Base-by-base conservation (phyloP, 2,888 invertebrate species). In the Aphrophora alni region DNA sequence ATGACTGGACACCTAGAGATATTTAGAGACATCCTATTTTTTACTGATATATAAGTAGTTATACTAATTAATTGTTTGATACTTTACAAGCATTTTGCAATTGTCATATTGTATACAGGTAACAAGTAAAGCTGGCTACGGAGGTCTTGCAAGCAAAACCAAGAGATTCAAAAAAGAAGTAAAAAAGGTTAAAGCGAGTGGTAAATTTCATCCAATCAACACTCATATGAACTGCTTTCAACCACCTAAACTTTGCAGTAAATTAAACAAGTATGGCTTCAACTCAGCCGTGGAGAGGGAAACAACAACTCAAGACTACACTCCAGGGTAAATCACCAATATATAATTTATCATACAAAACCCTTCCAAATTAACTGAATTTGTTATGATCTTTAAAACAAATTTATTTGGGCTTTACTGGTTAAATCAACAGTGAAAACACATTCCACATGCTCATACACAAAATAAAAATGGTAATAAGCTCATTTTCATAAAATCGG, bases 41-140 rank as follows among this genome's bases (percentile, higher is more conserved):
- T 33, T 7, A 33, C 71, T 71, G 14, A 7, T 4, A 17, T 25
- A 7, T 28, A 33, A 1, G 21, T 5, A 73, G 27, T 21, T 3
- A 3, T 25, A n/a, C n/a, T n/a, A n/a, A n/a, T n/a, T n/a, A n/a
- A n/a, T n/a, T n/a, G n/a, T n/a, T n/a, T n/a, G n/a, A n/a, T n/a
- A n/a, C n/a, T n/a, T n/a, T n/a, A n/a, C n/a, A n/a, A n/a, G n/a
- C n/a, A n/a, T n/a, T n/a, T n/a, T n/a, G n/a, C n/a, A n/a, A n/a
- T n/a, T n/a, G n/a, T n/a, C n/a, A n/a, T n/a, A n/a, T 68, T 27
- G n/a, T 77, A 25, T 21, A 26, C 75, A 80, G 80, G 76, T 80
- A 38, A 71, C 71, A 0, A 80, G 80, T 44, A 80, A 38, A 70
- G 76, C 28, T 17, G 80, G 80, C 28, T 80, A 80, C 21, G 80